Percentiles rank a stretch among this genome's conserved stretches.
Evolutionary conservation across 2,113 vertebrate species (phyloP).

Genomic region (Panthera leo): DNA sequence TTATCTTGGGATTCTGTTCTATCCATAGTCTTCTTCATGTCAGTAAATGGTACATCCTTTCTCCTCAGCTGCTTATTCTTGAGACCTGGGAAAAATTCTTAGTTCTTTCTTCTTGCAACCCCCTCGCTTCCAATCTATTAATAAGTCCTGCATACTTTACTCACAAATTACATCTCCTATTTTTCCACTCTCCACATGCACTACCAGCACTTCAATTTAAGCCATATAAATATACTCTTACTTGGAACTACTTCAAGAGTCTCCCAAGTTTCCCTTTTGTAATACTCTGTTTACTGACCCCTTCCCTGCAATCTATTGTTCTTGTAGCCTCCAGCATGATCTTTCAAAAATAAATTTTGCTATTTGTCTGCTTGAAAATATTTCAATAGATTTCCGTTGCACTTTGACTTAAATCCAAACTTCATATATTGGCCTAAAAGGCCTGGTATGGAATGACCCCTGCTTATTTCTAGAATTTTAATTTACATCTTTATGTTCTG

Average conservation of each 20-base stretch:
- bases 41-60: not conserved
- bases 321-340: not conserved
- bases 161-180: not conserved
- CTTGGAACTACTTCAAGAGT: not conserved
- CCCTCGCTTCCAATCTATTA: not conserved
- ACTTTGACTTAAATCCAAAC: not conserved
- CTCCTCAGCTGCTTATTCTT: not conserved
- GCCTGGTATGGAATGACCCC: not conserved
- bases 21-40: not conserved
- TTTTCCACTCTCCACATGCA: not conserved
- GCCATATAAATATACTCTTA: not conserved
- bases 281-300: not conserved
- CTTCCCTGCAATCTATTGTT: not conserved
- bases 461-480: not conserved
- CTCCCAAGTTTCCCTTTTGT: not conserved
- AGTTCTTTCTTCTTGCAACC: not conserved
- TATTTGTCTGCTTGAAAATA: not conserved
- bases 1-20: not conserved
- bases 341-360: constrained; percentile 29
- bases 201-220: not conserved
- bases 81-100: not conserved
- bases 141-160: not conserved
- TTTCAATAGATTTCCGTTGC: not conserved
- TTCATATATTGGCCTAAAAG: not conserved
- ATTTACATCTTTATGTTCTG: not conserved